These are phyloP conservation scores for Piscicola geometra DNA, from an alignment of 2,888 invertebrate genomes.

Conservation along the genomic window DNA sequence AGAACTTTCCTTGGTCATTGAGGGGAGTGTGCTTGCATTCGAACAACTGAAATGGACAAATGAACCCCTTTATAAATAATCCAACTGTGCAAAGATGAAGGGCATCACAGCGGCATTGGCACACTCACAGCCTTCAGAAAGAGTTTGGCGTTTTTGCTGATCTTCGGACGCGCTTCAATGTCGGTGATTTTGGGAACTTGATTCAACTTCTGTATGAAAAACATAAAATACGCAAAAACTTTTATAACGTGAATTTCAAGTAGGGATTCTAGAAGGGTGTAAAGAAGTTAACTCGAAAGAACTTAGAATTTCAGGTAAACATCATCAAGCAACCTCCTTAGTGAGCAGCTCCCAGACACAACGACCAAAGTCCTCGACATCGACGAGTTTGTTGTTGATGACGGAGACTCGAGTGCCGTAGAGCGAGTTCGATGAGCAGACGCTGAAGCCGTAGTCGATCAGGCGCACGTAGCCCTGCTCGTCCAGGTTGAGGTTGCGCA, in stretches of 20 bases:
- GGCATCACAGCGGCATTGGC: too few relatives aligned
- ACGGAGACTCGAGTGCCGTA: neutral
- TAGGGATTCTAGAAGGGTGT: too few relatives aligned
- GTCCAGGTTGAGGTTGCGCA: slow-evolving; percentile 13
- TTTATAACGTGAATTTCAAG: neutral
- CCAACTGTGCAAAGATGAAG: too few relatives aligned
- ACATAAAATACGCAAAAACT: neutral
- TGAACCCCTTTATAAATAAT: neutral
- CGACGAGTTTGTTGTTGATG: slow-evolving; percentile 19
- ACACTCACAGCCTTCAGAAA: neutral
- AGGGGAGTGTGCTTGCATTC: neutral
- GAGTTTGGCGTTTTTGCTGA: neutral
- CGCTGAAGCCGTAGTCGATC: slow-evolving; percentile 17
- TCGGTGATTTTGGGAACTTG: neutral
- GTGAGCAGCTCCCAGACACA: slow-evolving; percentile 25
- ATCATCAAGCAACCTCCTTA: slow-evolving; percentile 14
- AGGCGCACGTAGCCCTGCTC: slow-evolving; percentile 12
- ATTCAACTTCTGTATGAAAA: neutral
- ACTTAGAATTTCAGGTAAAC: too few relatives aligned
- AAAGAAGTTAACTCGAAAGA: too few relatives aligned
- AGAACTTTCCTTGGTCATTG: neutral
- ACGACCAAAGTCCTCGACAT: slow-evolving; percentile 14
- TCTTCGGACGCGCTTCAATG: neutral
- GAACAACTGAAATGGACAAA: neutral
- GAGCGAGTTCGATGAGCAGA: neutral